Percentiles rank a stretch among this genome's conserved stretches.
Conservation (phyloP, 2,888 invertebrate genomes). For the Sipunculus nudus region DNA sequence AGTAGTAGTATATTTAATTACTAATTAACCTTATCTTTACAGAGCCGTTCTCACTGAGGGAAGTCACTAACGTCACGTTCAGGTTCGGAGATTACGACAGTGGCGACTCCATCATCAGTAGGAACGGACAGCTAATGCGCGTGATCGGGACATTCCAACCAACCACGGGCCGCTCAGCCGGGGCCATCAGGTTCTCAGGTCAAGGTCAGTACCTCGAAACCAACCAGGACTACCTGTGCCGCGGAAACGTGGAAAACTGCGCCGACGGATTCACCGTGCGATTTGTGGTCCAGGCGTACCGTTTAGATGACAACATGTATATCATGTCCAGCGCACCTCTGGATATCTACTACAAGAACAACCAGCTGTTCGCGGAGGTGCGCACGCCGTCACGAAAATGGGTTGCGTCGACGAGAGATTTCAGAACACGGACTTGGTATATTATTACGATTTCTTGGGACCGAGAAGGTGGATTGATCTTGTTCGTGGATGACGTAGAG, state of each 20-base stretch:
- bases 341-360: conserved; percentile 55
- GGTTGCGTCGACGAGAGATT: conserved; percentile 48
- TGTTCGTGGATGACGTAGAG: conserved; percentile 56
- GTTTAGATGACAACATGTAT: conserved; percentile 53
- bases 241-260: conserved; percentile 58
- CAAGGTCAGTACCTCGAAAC: conserved; percentile 48
- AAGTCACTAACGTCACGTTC: no score
- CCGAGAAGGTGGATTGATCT: conserved; percentile 46
- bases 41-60: no score
- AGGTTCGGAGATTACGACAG: no score
- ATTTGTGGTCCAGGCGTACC: conserved; percentile 48
- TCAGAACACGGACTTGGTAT: conserved; percentile 49
- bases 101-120: conserved; percentile 37
- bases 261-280: conserved; percentile 57
- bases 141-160: conserved; percentile 20
- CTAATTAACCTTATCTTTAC: no score
- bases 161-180: conserved; percentile 18
- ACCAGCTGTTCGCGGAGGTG: conserved; percentile 51
- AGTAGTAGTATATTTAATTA: no score
- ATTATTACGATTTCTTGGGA: conserved; percentile 58
- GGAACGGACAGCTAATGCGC: conserved; percentile 24
- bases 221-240: conserved; percentile 57
- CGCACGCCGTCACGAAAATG: conserved; percentile 51
- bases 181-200: conserved; percentile 23
- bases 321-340: conserved; percentile 60